A percentile compares a stretch with the other conserved stretches of the same genome.
Conservation (phyloP, 2,888 invertebrate species). For the Xestia sexstrigata region DNA sequence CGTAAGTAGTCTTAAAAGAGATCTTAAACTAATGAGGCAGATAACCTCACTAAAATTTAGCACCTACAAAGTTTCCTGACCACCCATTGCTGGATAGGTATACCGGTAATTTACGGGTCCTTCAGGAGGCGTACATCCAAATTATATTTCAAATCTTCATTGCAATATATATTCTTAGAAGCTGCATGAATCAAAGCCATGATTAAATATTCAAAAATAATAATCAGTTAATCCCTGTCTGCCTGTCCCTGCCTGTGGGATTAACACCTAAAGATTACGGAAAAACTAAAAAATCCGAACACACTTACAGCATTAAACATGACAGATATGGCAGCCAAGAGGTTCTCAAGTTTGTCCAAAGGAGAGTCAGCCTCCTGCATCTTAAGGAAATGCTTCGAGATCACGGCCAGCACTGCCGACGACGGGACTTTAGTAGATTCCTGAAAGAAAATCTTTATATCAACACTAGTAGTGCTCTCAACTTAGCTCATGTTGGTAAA, state of each 20-base stretch:
- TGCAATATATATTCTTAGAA: background rate
- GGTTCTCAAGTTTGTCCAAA: constrained; percentile 97
- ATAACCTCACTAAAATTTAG: background rate
- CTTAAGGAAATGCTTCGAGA: constrained; percentile 94
- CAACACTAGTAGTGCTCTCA: constrained; percentile 53
- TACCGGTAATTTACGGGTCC: background rate
- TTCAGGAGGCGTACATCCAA: background rate
- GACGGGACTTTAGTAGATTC: constrained; percentile 95
- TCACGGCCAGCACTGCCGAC: constrained; percentile 93
- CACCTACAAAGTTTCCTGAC: background rate
- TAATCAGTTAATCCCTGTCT: too few species aligned
- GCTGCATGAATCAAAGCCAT: background rate
- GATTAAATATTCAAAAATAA: background rate
- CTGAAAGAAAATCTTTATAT: constrained; percentile 73
- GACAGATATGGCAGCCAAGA: constrained; percentile 96
- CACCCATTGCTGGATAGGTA: background rate
- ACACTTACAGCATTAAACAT: constrained; percentile 94
- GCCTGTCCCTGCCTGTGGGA: too few species aligned
- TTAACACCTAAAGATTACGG: background rate
- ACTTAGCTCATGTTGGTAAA: constrained; percentile 18
- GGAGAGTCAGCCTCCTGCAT: constrained; percentile 98
- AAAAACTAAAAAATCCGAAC: background rate
- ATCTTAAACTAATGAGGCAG: background rate
- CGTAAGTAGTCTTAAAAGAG: background rate
- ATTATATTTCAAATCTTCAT: background rate